Percentiles rank a stretch among this genome's conserved stretches.
phyloP scores from a whole-genome alignment of 2,888 invertebrate species.

The Malacosoma neustria region DNA sequence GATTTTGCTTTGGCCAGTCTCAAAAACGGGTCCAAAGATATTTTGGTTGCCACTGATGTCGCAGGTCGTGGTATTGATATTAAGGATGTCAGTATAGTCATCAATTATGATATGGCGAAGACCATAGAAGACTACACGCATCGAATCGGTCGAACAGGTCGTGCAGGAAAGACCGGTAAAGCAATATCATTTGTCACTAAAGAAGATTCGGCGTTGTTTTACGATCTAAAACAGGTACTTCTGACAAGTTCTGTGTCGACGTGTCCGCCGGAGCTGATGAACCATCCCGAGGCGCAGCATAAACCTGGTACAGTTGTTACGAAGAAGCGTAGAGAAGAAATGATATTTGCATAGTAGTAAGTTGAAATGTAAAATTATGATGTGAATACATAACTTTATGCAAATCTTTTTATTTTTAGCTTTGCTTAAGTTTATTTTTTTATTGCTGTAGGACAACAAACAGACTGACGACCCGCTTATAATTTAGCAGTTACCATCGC shows the following conservation, averaged over 20 bases:
- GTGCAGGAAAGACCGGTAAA: conserved; percentile 97
- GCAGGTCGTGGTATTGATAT: conserved; percentile 99
- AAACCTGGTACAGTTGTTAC: conserved; percentile 97
- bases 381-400: too few relatives aligned
- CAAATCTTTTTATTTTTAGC: too few relatives aligned
- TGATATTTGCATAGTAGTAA: conserved; percentile 94
- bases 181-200: conserved; percentile 98
- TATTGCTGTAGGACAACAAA: too few relatives aligned
- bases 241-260: conserved; percentile 92
- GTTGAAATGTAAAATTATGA: too few relatives aligned
- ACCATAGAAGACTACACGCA: conserved; percentile 98
- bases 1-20: conserved; percentile 98
- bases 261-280: conserved; percentile 96
- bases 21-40: conserved; percentile 97
- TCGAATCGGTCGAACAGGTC: conserved; percentile 99
- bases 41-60: conserved; percentile 99
- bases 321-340: conserved; percentile 94
- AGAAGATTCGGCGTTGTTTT: conserved; percentile 95
- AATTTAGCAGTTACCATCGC: too few relatives aligned
- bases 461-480: too few relatives aligned
- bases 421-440: too few relatives aligned
- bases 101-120: conserved; percentile 99
- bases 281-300: conserved; percentile 98
- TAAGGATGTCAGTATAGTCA: conserved; percentile 98
- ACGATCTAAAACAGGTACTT: conserved; percentile 95